Base-by-base conservation (phyloP, 1,140 invertebrate species). In the Danaus plexippus region DNA sequence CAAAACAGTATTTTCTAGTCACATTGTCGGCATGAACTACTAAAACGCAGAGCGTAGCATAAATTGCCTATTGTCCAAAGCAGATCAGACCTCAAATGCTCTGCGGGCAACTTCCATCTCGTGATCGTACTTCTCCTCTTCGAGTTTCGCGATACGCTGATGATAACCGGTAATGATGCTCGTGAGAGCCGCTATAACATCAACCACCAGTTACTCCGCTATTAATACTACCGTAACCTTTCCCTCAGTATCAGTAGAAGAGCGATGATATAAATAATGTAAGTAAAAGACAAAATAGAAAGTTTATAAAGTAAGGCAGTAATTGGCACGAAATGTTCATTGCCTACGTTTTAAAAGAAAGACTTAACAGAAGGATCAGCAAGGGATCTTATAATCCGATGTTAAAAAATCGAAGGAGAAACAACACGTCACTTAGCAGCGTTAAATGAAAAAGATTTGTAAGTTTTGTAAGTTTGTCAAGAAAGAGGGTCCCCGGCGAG, bases 101-200 rank as follows among this genome's bases (percentile, higher is more conserved):
- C 96, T 97, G 88, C 92, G 93, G 88, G 94, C 91, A 87, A 98
- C 96, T 89, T 96, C 94, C 88, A 92, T 92, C 90, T 99, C 97
- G 90, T 97, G 91, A 91, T 99, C 97, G 90, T 97, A 98, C 90
- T 98, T 98, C 89, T 94, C 91, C 88, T 94, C 94, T 89, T 99
- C 97, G 84, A 99, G 92, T 73, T 90, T 89, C 80, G 87, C 88
- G 87, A 98, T 94, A 88, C 94, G 93, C 83, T 92, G 92, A 90
- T 98, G 92, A 90, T 97, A 96, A 85, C 91, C 90, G 85, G 90
- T 91, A 89, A 93, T 93, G 89, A 96, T 91, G 88, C 94, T 92
- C 90, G 95, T 94, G 85, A 98, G 90, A 87, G 88, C 90, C 76
- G 90, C 92, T 93, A 92, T 80, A 91, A 89, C 87, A 89, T 85